Base-by-base conservation (phyloP, 2,113 vertebrate genomes). In the Procavia capensis region DNA sequence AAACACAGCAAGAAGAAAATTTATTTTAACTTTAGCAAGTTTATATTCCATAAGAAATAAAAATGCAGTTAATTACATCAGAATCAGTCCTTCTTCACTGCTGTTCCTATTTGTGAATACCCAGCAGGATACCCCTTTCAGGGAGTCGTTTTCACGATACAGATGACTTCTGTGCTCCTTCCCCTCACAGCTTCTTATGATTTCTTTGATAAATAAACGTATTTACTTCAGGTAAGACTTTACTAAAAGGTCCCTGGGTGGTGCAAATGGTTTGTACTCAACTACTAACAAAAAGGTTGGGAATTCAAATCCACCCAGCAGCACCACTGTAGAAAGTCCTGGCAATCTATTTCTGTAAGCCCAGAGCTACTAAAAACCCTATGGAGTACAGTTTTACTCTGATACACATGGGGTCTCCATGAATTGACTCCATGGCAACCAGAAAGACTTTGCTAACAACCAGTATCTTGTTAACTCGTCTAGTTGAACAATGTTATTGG, bases 31-130 rank as follows among this genome's bases (percentile, higher is more conserved):
- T 61, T 45, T 70, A 39, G 75, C 54, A 50, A 83, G 47, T 59
- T 86, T 79, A 17, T 39, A 50, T 50, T 41, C 89, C 78, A 45
- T 91, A 31, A 7, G n/a, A 94, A 88, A 57, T 86, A 87, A 61
- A 96, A 90, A 76, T 70, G 27, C 41, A 85, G 22, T 61, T 82
- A 79, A 34, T 87, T 75, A 79, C 27, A 64, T 92, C 10, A 24
- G 36, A 80, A 64, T 68, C 27, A 88, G 50, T 50, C 27, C 25
- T 76, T 78, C 72, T 3, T 6, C 29, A 13, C 57, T 61, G 7
- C 47, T 81, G 85, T 43, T 16, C 25, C 85, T 59, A 63, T 86
- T 64, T 66, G 79, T 68, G 61, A 87, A 61, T 41, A 68, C 8
- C 29, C 34, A 66, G 24, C 6, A 41, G 57, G 25, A 14, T 25